These are phyloP conservation scores for Pycnomerus fuliginosus DNA, from an alignment of 2,888 invertebrate species.

Conservation along the genomic window DNA sequence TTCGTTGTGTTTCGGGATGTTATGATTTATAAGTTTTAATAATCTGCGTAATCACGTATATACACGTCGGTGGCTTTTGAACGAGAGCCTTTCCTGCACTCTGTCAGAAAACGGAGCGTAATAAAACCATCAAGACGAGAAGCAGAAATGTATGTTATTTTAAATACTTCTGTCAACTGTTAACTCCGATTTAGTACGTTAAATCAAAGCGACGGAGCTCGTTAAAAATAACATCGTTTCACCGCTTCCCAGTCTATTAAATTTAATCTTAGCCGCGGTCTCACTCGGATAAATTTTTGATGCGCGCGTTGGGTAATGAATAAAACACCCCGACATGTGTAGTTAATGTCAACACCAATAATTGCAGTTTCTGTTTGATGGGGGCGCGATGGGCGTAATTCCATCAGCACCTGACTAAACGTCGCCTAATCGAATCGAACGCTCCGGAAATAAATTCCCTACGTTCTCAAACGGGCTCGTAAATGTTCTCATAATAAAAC, in stretches of 20 bases:
- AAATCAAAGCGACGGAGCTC: conserved; percentile 42
- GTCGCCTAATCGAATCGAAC: conserved; percentile 32
- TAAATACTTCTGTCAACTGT: conserved; percentile 48
- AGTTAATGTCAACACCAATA: background rate
- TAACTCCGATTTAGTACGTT: conserved; percentile 45
- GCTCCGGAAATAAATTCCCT: conserved; percentile 39
- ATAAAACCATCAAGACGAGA: conserved; percentile 36
- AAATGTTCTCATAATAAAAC: conserved; percentile 51
- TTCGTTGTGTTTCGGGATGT: conserved; percentile 29
- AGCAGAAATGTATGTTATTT: conserved; percentile 49
- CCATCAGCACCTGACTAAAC: conserved; percentile 31
- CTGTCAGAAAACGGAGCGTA: conserved; percentile 26
- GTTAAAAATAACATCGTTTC: conserved; percentile 43
- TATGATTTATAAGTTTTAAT: conserved; percentile 38
- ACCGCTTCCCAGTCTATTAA: conserved; percentile 38
- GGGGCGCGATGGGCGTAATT: conserved; percentile 19
- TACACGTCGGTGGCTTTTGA: conserved; percentile 31
- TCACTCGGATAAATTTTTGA: no score
- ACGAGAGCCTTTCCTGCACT: conserved; percentile 25
- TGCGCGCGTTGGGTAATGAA: background rate
- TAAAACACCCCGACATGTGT: background rate
- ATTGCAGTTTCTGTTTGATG: no score
- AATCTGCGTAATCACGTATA: conserved; percentile 31
- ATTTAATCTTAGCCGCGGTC: conserved; percentile 32
- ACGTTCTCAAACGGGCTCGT: conserved; percentile 43